Base-by-base conservation (phyloP, 2,113 vertebrate genomes). In the Glareola pratincola region DNA sequence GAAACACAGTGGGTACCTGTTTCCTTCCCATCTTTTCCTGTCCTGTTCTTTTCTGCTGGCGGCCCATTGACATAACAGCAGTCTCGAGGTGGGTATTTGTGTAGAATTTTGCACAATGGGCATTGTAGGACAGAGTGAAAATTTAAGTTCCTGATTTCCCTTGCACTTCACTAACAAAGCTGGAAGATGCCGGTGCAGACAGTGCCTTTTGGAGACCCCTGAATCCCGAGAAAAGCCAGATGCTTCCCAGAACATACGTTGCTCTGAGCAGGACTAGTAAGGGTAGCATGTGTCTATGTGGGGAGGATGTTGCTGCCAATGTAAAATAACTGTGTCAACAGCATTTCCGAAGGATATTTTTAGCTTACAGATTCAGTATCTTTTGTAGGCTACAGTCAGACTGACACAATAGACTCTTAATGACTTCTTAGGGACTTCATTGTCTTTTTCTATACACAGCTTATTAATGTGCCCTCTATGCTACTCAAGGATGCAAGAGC, bases 351-450 rank as follows among this genome's bases (percentile, higher is more conserved):
- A 60, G 63, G 89, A 50, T 98, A 98, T 98, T 97, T 97, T 98
- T 97, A 97, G 94, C 94, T 93, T 92, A 76, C 79, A 83, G 87
- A 96, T 94, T 94, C 62, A 69, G 93, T 91, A 51, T 39, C 81
- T 92, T 97, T 95, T 94, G 89, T 93, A 87, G 95, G 91, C 95
- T 96, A 94, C 76, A 97, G 96, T 96, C 95, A 95, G 89, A 64
- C 96, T 88, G 96, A 54, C 95, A 98, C 96, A 98, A 98, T 97
- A 97, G 96, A 82, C 87, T 95, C 94, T 95, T 97, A 97, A 97
- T 98, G 97, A 97, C 94, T 98, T 96, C 95, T 94, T 83, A 30
- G 91, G 80, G 91, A 96, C 95, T 96, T 95, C 82, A 92, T 92
- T 97, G 97, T 97, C 92, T 98, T 94, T 78, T 96, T 97, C 94